Conservation (phyloP, 2,888 invertebrate genomes). For the Troglohyphantes excavatus region DNA sequence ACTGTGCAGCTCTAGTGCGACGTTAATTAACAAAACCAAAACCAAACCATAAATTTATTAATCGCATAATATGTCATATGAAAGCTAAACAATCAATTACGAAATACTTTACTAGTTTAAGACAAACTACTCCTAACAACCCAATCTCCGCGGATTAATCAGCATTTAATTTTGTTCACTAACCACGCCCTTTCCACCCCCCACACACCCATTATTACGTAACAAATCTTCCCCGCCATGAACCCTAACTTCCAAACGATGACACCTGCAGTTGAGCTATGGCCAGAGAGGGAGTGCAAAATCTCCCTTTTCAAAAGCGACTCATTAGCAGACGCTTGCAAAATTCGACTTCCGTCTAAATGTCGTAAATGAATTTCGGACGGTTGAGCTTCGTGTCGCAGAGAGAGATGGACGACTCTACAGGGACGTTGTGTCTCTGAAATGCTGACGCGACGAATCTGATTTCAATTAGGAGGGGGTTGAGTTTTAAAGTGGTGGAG, state of each 20-base stretch:
- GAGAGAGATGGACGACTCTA: slow-evolving; percentile 1
- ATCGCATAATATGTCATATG: too few relatives aligned
- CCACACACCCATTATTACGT: slow-evolving; percentile 12
- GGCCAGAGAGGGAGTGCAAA: not conserved
- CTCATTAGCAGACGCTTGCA: slow-evolving; percentile 38
- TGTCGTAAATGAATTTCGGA: slow-evolving; percentile 55
- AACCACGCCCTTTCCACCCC: not conserved
- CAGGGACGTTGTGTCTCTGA: not conserved
- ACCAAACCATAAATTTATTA: too few relatives aligned
- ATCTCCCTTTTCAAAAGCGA: slow-evolving; percentile 1
- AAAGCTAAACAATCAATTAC: too few relatives aligned
- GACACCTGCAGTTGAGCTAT: slow-evolving; percentile 24
- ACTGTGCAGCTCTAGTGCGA: too few relatives aligned
- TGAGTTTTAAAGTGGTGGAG: not conserved
- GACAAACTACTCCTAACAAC: not conserved
- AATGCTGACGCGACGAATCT: slow-evolving; percentile 33
- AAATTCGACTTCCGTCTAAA: slow-evolving; percentile 47
- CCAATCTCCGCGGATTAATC: not conserved
- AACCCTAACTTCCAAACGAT: slow-evolving; percentile 47
- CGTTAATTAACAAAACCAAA: too few relatives aligned
- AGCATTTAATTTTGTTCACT: too few relatives aligned
- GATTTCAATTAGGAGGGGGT: slow-evolving; percentile 34
- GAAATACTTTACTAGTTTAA: too few relatives aligned
- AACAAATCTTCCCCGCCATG: slow-evolving; percentile 32
- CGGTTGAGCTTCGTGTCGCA: not conserved